Conservation (phyloP, 1,140 invertebrate genomes). For the Aphaenogaster rudis region DNA sequence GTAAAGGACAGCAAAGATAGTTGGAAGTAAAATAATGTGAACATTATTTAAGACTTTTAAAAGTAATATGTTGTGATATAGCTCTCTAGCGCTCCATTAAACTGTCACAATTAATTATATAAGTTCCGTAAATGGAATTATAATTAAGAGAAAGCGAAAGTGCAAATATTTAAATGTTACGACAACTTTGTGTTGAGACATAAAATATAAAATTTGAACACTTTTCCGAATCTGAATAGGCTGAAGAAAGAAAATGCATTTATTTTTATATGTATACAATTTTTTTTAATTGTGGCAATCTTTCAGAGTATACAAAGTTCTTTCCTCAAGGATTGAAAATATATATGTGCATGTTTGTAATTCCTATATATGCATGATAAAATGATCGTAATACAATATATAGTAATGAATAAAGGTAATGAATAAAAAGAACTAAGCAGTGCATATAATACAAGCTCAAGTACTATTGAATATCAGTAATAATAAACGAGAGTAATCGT, state of each 20-base stretch:
- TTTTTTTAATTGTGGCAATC: background rate
- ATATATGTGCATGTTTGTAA: no score
- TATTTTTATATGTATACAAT: background rate
- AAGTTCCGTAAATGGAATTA: constrained; percentile 18
- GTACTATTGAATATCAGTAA: constrained; percentile 42
- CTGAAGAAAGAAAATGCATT: background rate
- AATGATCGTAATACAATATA: background rate
- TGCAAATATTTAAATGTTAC: background rate
- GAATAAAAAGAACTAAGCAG: background rate
- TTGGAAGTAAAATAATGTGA: background rate
- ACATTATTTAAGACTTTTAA: constrained; percentile 9
- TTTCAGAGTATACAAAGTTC: background rate
- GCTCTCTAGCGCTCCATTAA: background rate
- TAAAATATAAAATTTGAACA: constrained; percentile 18
- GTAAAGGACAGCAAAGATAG: background rate
- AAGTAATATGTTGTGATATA: background rate
- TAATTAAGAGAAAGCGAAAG: background rate
- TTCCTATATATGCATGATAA: background rate
- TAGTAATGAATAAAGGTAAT: background rate
- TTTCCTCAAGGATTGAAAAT: background rate
- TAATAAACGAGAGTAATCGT: constrained; percentile 20
- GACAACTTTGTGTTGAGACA: background rate
- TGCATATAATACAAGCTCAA: background rate
- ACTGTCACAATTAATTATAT: constrained; percentile 12
- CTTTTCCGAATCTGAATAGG: background rate